Evolutionary conservation across 2,888 invertebrate species (phyloP).

Genomic region (Eupithecia insigniata): DNA sequence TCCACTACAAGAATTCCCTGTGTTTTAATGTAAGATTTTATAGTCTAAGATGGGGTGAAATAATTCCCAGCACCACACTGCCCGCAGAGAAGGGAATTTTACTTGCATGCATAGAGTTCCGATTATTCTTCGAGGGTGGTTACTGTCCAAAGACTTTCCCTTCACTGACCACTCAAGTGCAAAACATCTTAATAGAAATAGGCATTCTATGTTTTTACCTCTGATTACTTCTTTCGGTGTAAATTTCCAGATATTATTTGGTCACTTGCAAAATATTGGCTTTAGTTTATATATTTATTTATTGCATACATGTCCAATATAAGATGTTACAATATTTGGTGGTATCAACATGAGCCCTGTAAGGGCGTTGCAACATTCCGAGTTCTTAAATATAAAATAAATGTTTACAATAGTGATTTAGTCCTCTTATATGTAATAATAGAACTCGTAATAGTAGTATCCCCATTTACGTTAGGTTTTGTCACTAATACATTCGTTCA

Average conservation of each 20-base stretch:
- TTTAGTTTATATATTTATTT: neutral
- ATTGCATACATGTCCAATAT: too few species aligned
- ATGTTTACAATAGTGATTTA: too few species aligned
- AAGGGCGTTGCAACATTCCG: too few species aligned
- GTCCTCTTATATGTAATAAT: too few species aligned
- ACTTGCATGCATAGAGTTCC: conserved; percentile 8
- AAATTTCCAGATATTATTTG: neutral
- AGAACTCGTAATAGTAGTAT: too few species aligned
- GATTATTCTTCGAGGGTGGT: conserved; percentile 5
- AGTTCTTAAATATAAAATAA: too few species aligned
- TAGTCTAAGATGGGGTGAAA: conserved; percentile 49
- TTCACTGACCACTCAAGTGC: neutral
- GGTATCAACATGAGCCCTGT: too few species aligned
- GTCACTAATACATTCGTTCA: too few species aligned
- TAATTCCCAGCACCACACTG: conserved; percentile 33
- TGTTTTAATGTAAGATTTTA: conserved; percentile 74
- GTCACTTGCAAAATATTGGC: neutral
- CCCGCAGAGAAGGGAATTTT: conserved; percentile 25
- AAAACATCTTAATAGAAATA: conserved; percentile 2
- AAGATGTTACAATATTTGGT: too few species aligned
- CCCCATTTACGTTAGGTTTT: too few species aligned
- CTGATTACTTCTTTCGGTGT: neutral
- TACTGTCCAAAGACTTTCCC: neutral
- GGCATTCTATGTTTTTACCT: neutral
- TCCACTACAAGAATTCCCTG: conserved; percentile 63